Base-by-base conservation (phyloP, 2,888 invertebrate genomes). In the Ariolimax columbianus region DNA sequence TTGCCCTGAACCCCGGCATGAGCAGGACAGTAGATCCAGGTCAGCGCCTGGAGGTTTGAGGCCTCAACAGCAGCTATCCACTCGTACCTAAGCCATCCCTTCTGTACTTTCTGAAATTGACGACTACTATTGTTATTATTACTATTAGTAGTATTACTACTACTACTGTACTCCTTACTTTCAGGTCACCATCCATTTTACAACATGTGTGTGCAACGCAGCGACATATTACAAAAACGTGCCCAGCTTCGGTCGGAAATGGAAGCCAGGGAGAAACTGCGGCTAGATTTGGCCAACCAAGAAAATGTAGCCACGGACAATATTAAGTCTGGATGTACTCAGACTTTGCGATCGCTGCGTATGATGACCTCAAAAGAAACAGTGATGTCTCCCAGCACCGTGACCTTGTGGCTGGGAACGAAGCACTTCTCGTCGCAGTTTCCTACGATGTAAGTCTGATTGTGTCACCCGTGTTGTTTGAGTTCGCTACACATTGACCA, bases 361-460 rank as follows among this genome's bases (percentile, higher is more conserved):
- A 63, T 85, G 82, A 77, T 85, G 85, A 43, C 77, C 47, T 82
- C 87, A 0, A 86, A 85, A 26, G 83, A 86, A 40, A 92, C 92
- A 0, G 73, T 88, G 17, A 88, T 91, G 33, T 91, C 91, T 11
- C 91, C 92, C 0, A 89, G 91, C 33, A 91, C 91, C n/a, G 89
- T 92, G 0, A 91, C 90, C 0, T 87, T 91, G 36, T 92, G 92
- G 92, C 89, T 91, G 36, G 92, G 92, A 19, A 92, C 92, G 19
- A 92, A 91, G 87, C 91, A 91, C 79, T 91, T 92, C 79, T 90
- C 90, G 0, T 89, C 91, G 14, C 92, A 92, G 88, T 92, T 92
- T 82, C 92, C 92, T n/a, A 91, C 92, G 26, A 89, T 88, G 63
- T 85, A 78, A 81, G 77, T 63, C 7, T n/a, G n/a, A n/a, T n/a